A percentile compares a stretch with the other conserved stretches of the same genome.
These are phyloP conservation scores for Neolamprologus falcicula DNA, from an alignment of 2,113 vertebrate genomes.

Conservation along the genomic window DNA sequence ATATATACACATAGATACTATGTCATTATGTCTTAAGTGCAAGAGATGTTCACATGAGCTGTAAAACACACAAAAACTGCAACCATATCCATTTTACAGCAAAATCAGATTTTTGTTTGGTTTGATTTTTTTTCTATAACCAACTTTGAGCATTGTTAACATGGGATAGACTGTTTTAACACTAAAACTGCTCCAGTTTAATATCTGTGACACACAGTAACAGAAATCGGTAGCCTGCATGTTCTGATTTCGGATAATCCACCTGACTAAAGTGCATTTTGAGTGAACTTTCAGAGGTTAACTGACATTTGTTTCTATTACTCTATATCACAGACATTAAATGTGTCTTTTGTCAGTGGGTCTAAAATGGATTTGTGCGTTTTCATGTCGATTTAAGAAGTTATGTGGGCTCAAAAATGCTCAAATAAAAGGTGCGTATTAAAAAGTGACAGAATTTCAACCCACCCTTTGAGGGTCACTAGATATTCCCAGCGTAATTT, in stretches of 20 bases:
- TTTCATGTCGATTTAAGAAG: background rate
- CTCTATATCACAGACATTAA: background rate
- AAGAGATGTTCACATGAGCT: background rate
- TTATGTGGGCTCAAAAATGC: background rate
- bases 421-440: accelerated
- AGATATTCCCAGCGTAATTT: background rate
- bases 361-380: background rate
- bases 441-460: background rate
- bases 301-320: background rate
- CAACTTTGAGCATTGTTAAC: background rate
- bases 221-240: background rate
- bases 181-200: background rate
- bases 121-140: background rate
- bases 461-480: background rate
- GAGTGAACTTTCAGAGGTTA: background rate
- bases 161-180: background rate
- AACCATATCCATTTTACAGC: background rate
- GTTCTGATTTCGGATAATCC: background rate
- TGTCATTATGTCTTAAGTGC: background rate
- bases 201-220: background rate
- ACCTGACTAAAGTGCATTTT: background rate
- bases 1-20: background rate
- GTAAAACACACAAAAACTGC: background rate
- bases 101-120: background rate
- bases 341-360: background rate